Base-by-base conservation (phyloP, 2,888 invertebrate genomes). In the Macrophya annulata region DNA sequence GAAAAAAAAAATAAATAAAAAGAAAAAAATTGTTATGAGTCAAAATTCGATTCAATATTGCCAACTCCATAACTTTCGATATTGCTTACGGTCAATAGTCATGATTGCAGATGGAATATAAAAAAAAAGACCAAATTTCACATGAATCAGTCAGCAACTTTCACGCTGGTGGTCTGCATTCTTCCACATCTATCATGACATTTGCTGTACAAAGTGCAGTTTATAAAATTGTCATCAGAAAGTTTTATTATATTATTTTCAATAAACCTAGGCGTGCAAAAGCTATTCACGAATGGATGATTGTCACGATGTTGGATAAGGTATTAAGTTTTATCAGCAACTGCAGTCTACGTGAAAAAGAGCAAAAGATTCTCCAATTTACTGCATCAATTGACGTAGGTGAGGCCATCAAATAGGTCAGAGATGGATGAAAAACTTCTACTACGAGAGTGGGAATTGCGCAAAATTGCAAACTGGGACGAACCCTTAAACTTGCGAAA, bases 391-490 rank as follows among this genome's bases (percentile, higher is more conserved):
- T 71, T 71, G 37, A 71, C 71, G 15, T 71, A 25, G 25, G 55
- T 55, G 25, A 31, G 71, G 10, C n/a, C 71, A 40, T 71, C 71
- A 71, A 71, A 71, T 40, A 17, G 4, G 40, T 17, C 40, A 40
- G 71, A 37, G 37, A 71, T 71, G 17, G 71, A 37, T 71, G 40
- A 71, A 71, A 71, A 71, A 71, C 71, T 37, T 71, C 40, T 40
- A 37, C 40, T 71, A 37, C 10, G 40, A 40, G 40, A 40, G 0
- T 10, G 62, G 21, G 25, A 62, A 62, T 62, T 21, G 62, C 25
- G 37, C 6, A 37, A 37, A 68, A 68, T 37, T 68, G 68, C 37
- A 17, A 68, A 25, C 59, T 62, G 62, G 79, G 40, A 62, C 79
- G 59, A 62, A 62, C 21, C 37, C 59, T 40, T 59, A 81, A 59